Evolutionary conservation across 2,888 invertebrate species (phyloP).

Genomic region (Brenthis hecate): DNA sequence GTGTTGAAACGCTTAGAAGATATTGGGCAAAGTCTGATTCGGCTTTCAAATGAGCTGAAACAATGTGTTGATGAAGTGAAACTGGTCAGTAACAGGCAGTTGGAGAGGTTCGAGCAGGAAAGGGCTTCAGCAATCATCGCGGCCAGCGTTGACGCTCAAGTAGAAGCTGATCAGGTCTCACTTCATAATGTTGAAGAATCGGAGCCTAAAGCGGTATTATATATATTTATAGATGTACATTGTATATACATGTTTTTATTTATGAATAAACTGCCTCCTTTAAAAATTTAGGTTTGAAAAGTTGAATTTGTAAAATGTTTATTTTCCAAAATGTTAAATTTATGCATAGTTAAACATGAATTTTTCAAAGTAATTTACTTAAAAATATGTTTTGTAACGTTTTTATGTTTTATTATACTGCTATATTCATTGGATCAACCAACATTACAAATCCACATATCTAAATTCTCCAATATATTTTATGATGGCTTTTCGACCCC

Average conservation of each 20-base stretch:
- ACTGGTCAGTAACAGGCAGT: conserved; percentile 84
- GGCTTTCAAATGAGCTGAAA: conserved; percentile 86
- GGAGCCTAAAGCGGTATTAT: conserved; percentile 87
- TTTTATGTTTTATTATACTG: no score
- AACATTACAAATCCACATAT: no score
- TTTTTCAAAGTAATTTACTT: no score
- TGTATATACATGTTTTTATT: no score
- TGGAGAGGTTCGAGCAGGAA: conserved; percentile 84
- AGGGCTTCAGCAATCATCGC: conserved; percentile 85
- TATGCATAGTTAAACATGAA: no score
- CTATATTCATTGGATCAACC: no score
- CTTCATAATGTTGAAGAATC: conserved; percentile 81
- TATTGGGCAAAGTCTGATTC: conserved; percentile 85
- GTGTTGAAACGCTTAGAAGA: conserved; percentile 87
- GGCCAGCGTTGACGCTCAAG: conserved; percentile 85
- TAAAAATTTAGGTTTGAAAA: no score
- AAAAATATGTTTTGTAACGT: neutral
- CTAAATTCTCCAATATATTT: no score
- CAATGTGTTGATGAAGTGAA: conserved; percentile 89
- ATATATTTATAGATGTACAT: no score
- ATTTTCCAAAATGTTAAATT: neutral
- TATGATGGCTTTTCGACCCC: no score
- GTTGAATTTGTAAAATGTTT: no score
- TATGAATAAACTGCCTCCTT: no score
- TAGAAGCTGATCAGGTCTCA: conserved; percentile 77